Conservation (phyloP, 2,888 invertebrate genomes). For the Fabriciana adippe region DNA sequence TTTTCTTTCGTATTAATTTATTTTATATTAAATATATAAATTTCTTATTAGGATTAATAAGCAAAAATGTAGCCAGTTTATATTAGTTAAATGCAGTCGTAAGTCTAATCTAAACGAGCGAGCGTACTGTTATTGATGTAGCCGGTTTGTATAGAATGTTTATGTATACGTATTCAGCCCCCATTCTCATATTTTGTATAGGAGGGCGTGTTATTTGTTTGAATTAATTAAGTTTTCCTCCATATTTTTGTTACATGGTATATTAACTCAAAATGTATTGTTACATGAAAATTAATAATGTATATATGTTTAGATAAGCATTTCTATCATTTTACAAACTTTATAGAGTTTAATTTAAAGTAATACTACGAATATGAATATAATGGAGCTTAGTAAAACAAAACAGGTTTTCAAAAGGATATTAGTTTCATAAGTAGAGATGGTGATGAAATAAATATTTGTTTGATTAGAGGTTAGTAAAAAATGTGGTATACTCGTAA, state of each 20-base stretch:
- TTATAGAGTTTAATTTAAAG: background rate
- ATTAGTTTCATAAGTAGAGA: too few species aligned
- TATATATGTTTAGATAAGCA: background rate
- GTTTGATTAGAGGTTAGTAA: too few species aligned
- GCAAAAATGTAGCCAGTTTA: constrained; percentile 12
- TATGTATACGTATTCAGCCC: constrained; percentile 42
- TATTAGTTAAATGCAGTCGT: constrained; percentile 55
- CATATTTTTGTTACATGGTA: constrained; percentile 48
- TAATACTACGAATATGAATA: background rate
- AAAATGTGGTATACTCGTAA: too few species aligned
- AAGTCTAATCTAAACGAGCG: constrained; percentile 66
- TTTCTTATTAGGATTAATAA: constrained; percentile 15
- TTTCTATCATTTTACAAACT: background rate
- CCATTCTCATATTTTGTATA: constrained; percentile 55
- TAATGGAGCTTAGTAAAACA: background rate
- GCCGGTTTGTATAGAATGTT: constrained; percentile 53
- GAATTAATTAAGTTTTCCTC: constrained; percentile 57
- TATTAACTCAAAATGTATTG: constrained; percentile 25
- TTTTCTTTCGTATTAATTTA: background rate
- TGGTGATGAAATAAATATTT: too few species aligned
- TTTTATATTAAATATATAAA: background rate
- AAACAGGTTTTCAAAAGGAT: too few species aligned
- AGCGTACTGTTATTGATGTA: constrained; percentile 62
- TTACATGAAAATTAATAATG: constrained; percentile 14
- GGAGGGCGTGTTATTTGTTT: constrained; percentile 56